Evolutionary conservation across 2,113 vertebrate genomes (phyloP).

Genomic region (Callospermophilus lateralis): DNA sequence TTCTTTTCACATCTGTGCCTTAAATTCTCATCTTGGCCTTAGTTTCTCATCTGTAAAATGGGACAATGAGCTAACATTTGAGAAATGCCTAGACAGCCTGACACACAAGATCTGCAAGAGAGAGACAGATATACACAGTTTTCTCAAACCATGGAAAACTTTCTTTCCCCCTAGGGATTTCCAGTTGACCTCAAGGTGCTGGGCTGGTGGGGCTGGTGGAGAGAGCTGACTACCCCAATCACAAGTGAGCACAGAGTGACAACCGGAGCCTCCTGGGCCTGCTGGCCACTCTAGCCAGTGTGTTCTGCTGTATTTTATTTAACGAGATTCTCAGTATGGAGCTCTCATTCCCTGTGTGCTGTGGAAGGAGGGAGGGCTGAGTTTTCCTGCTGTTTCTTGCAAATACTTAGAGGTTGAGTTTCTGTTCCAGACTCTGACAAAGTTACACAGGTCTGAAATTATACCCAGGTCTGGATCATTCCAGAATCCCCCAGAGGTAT

Average conservation of each 20-base stretch:
- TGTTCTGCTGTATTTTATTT: background rate
- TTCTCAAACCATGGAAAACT: background rate
- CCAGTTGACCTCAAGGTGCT: background rate
- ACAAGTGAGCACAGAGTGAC: too few relatives aligned
- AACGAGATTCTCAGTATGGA: background rate
- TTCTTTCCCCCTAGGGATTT: background rate
- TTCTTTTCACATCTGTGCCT: too few relatives aligned
- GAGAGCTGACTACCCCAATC: background rate
- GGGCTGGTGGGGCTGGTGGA: too few relatives aligned
- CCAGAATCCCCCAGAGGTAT: conserved; percentile 28
- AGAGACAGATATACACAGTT: background rate
- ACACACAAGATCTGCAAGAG: rapidly evolving
- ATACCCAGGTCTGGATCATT: background rate
- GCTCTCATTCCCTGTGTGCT: background rate
- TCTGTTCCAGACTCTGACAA: conserved; percentile 40
- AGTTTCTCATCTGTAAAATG: background rate
- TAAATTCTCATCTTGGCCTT: background rate
- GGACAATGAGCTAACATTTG: background rate
- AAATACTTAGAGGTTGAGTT: conserved; percentile 58
- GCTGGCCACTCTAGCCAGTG: background rate
- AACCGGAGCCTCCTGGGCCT: background rate
- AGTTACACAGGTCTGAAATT: conserved; percentile 29
- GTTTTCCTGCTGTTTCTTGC: conserved; percentile 35
- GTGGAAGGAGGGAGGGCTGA: background rate
- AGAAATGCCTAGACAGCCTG: background rate